These are phyloP conservation scores for Beris morrisii DNA, from an alignment of 2,888 invertebrate genomes.

Conservation along the genomic window DNA sequence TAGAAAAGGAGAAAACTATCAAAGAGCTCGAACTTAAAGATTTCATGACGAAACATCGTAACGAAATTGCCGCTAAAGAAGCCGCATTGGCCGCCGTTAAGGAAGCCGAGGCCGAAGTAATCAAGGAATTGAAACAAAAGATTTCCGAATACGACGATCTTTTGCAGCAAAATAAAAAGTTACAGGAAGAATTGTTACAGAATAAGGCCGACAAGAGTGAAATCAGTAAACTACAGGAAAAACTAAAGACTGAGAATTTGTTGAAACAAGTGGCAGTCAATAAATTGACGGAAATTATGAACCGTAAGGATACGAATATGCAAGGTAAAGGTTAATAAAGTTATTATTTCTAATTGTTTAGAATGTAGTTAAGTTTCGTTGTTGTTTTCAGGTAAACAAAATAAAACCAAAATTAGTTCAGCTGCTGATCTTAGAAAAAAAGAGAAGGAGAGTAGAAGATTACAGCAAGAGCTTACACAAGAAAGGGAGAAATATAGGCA, in stretches of 20 bases:
- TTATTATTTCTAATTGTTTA: constrained; percentile 2
- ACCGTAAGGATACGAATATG: constrained; percentile 71
- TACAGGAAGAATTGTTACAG: constrained; percentile 75
- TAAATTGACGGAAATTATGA: constrained; percentile 96
- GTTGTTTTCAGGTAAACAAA: constrained; percentile 66
- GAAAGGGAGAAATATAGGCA: constrained; percentile 95
- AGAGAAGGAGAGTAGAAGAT: constrained; percentile 91
- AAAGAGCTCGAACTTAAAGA: constrained; percentile 94
- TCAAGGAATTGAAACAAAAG: constrained; percentile 68
- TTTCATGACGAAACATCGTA: constrained; percentile 78
- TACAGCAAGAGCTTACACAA: constrained; percentile 90
- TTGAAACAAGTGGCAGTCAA: constrained; percentile 94
- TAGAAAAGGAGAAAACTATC: constrained; percentile 97
- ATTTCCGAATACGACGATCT: constrained; percentile 79
- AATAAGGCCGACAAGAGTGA: constrained; percentile 68
- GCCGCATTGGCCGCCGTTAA: constrained; percentile 69
- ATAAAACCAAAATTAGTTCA: constrained; percentile 72
- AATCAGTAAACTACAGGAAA: constrained; percentile 76
- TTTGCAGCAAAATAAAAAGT: constrained; percentile 71
- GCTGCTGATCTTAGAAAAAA: constrained; percentile 81
- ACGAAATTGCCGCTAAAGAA: constrained; percentile 80
- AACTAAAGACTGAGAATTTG: constrained; percentile 83
- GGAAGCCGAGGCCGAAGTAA: constrained; percentile 72
- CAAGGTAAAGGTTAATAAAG: constrained; percentile 60
- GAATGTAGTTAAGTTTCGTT: constrained; percentile 2